Percentiles rank a stretch among this genome's conserved stretches.
phyloP scores from a whole-genome alignment of 2,113 vertebrate species.

The Herpailurus yagouaroundi region DNA sequence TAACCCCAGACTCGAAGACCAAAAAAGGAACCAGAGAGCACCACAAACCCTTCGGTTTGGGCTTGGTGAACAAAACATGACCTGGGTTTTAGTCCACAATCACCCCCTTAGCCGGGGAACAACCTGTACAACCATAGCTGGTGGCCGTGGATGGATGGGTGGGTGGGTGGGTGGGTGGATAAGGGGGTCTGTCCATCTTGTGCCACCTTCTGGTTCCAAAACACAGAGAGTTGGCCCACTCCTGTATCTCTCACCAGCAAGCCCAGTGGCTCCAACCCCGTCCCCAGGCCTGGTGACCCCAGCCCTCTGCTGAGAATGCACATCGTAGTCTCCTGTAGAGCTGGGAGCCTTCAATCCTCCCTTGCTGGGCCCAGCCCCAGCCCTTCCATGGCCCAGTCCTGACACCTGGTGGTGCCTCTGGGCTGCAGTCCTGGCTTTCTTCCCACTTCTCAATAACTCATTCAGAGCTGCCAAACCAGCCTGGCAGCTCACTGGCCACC shows the following conservation, averaged over 20 bases:
- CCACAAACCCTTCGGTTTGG: background rate
- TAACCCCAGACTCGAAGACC: background rate
- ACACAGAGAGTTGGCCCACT: background rate
- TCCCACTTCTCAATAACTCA: background rate
- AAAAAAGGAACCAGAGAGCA: background rate
- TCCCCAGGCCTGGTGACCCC: background rate
- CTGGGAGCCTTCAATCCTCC: background rate
- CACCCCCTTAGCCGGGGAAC: background rate
- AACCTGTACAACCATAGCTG: background rate
- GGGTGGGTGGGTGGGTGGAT: background rate
- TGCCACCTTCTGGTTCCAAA: background rate
- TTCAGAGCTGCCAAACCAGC: conserved; percentile 48
- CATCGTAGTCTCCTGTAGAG: fast-evolving
- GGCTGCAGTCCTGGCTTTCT: background rate
- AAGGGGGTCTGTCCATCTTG: background rate
- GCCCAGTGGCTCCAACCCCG: background rate
- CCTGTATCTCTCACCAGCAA: background rate
- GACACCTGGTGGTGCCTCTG: conserved; percentile 52
- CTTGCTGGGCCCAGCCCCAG: background rate
- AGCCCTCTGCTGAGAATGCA: background rate
- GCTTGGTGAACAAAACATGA: background rate
- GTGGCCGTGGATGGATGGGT: background rate
- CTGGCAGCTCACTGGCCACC: background rate
- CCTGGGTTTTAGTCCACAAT: background rate
- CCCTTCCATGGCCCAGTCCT: background rate